phyloP scores from a whole-genome alignment of 2,797 vertebrate species.

The Ciconia nigra region DNA sequence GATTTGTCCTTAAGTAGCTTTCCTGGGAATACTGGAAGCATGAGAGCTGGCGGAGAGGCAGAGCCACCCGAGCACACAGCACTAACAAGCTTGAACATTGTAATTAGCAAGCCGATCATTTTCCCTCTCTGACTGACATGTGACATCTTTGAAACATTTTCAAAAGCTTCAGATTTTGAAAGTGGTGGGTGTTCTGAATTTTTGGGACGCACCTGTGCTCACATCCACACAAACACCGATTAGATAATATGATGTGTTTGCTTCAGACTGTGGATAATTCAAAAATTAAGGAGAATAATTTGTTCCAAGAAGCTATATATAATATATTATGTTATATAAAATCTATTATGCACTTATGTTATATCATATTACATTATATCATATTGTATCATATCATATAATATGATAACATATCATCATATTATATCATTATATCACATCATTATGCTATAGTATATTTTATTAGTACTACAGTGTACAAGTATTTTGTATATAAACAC shows the following conservation, averaged over 20 bases:
- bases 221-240: conserved; percentile 30
- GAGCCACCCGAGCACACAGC: conserved; percentile 8
- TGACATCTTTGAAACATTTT: conserved; percentile 74
- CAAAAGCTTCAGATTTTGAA: conserved; percentile 67
- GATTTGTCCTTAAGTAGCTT: conserved; percentile 43
- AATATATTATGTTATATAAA: neutral
- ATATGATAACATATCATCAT: neutral
- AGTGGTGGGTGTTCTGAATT: conserved; percentile 69
- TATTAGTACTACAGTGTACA: neutral
- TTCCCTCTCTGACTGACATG: conserved; percentile 77
- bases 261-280: conserved; percentile 28
- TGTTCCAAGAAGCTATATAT: conserved; percentile 21
- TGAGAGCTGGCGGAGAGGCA: conserved; percentile 43
- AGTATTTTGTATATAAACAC: neutral
- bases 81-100: conserved; percentile 59
- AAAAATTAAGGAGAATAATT: conserved; percentile 60
- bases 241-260: conserved; percentile 23
- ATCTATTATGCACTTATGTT: neutral
- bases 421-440: neutral
- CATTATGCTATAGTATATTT: neutral
- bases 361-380: neutral
- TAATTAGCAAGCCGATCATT: conserved; percentile 79
- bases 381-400: neutral
- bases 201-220: conserved; percentile 53
- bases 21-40: neutral